Evolutionary conservation across 1,140 invertebrate species (phyloP), one percentile per base, ranked within the genome.

Genomic region (Phthorimaea operculella): DNA sequence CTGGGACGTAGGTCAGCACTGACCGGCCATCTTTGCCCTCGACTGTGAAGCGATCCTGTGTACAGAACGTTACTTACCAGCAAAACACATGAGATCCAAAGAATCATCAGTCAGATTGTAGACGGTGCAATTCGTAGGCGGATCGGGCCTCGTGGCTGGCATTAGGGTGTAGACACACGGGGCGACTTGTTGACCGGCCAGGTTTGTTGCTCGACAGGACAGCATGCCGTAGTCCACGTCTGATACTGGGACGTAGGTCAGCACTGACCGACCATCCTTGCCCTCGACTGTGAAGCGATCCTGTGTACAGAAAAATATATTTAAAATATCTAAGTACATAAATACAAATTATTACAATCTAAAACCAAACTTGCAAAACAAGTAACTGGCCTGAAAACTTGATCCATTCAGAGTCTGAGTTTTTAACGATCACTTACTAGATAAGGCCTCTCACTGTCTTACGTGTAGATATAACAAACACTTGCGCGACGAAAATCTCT

Each of bases 71-170:
- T 28, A 28, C 21, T 47, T 15, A 86, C 85, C 83, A 65, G 82
- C 63, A 53, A 79, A 54, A 63, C 85, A 87, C 17, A 74, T 64
- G 2, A 94, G 86, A 62, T 90, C 86, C 55, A 94, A 71, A 1
- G 92, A 90, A 62, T 94, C 91, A 52, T 91, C 90, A 8, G 92
- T 94, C 58, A 92, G 89, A 72, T 95, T 95, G 58, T 91, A 87
- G n/a, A 94, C 87, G 8, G 90, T 91, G 74, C 94, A 96, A 76
- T 95, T 95, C 44, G 90, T 86, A 8, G 94, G 88, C 16, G 91
- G 88, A 61, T 94, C 92, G 7, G 94, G 94, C 28, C 90, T 88
- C 80, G 91, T 91, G n/a, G 91, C 90, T 9, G 91, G 89, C 58
- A 92, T 88, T 48, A 93, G 86, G 49, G 90, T 90, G 77, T 92